Evolutionary conservation across 2,797 vertebrate species (phyloP), one percentile per base, ranked within the genome.

Genomic region (Falco novaeseelandiae): DNA sequence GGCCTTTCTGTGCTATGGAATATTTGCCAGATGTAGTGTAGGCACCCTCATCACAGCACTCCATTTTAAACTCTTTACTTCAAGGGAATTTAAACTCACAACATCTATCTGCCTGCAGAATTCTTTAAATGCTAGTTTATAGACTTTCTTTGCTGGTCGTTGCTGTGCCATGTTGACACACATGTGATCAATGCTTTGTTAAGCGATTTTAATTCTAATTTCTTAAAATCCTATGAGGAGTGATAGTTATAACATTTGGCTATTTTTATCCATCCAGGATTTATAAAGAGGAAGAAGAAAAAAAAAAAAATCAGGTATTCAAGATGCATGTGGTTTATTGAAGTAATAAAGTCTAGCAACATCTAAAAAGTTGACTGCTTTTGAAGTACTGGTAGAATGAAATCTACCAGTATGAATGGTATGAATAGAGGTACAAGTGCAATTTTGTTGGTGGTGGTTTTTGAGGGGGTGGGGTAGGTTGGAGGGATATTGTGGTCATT

Each of bases 21-120:
- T 84, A 87, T 94, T 91, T 89, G 15, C 36, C 27, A 78, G 26
- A 67, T 32, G 3, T 40, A 46, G 10, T 29, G n/a, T 27, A 67
- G 32, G 12, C 8, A 72, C 10, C 5, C 6, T 22, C 4, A 12
- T 8, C 3, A 0, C 27, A 82, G 2, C 7, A 71, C 1, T 83
- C 12, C 34, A 57, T 78, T 67, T 30, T 71, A 63, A 81, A 36
- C 7, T 22, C 14, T 55, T 83, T 74, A 36, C 27, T 87, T 26
- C 8, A 58, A 73, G 42, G 22, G 5, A 71, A 51, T 74, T 91
- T 46, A 78, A 81, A 78, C 6, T 57, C 32, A 46, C 17, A n/a
- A 34, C 1, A 49, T 58, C 51, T 67, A 48, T 34, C 36, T 87
- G 19, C 16, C 27, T 27, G 16, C 2, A 70, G 67, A 58, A 49